Conservation (phyloP, 2,113 vertebrate genomes). For the Emberiza fucata region DNA sequence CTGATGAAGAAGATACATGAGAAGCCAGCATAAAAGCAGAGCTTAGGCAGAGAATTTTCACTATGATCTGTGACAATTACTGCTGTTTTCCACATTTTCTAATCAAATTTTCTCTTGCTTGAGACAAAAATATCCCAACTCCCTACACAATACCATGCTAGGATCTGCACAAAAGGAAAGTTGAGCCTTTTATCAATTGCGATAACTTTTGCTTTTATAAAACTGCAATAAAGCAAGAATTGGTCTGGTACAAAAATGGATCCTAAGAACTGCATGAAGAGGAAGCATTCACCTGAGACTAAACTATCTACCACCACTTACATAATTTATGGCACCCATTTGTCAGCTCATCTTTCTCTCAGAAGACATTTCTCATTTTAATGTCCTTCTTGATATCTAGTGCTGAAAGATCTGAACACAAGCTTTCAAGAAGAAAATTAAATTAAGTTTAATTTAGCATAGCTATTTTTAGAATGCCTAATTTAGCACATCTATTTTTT, state of each 20-base stretch:
- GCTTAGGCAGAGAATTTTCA: background rate
- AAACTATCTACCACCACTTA: background rate
- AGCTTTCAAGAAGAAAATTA: background rate
- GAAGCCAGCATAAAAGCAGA: background rate
- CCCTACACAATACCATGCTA: background rate
- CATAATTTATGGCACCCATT: background rate
- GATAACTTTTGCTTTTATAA: background rate
- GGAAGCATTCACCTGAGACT: background rate
- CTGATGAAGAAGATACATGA: background rate
- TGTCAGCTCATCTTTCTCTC: background rate
- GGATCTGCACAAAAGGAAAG: background rate
- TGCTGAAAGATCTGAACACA: background rate
- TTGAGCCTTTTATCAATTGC: background rate
- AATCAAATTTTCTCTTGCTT: background rate
- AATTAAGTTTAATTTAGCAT: background rate
- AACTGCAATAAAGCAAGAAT: background rate
- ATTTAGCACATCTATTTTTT: background rate
- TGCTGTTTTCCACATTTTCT: background rate
- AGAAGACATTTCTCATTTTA: background rate
- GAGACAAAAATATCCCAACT: background rate
- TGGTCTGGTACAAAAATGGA: background rate
- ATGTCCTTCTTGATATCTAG: background rate
- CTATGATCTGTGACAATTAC: background rate
- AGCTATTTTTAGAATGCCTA: background rate
- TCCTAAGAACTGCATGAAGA: accelerated